Conservation (phyloP, 2,797 vertebrate genomes). For the Lithobates pipiens region DNA sequence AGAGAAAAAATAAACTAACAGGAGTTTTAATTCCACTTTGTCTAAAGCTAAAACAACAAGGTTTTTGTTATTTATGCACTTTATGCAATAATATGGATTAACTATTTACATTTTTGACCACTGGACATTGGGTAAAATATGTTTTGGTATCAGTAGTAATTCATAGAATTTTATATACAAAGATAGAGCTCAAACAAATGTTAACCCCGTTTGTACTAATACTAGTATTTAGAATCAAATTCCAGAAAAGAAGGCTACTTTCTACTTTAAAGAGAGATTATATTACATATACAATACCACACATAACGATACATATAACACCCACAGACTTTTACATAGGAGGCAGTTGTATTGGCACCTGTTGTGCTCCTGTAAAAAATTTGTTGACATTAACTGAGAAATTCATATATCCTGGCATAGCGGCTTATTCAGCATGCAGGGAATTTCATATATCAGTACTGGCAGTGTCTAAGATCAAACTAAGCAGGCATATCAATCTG, state of each 20-base stretch:
- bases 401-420: conserved; percentile 39
- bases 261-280: conserved; percentile 38
- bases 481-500: conserved; percentile 54
- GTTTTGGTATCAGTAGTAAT: background rate
- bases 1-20: no score
- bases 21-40: no score
- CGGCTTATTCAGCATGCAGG: conserved; percentile 16
- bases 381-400: conserved; percentile 42
- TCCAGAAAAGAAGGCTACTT: conserved; percentile 10
- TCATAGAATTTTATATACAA: background rate
- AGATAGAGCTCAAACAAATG: conserved; percentile 33
- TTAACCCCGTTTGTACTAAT: conserved; percentile 25
- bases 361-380: conserved; percentile 38
- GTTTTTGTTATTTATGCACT: no score
- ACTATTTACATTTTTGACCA: no score
- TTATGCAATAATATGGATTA: no score
- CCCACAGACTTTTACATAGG: conserved; percentile 14
- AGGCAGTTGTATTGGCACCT: conserved; percentile 44
- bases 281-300: conserved; percentile 37
- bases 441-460: conserved; percentile 41
- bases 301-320: conserved; percentile 28
- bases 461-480: conserved; percentile 47
- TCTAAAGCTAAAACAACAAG: no score
- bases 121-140: no score
- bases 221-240: conserved; percentile 1